phyloP scores from a whole-genome alignment of 2,888 invertebrate species.

The Cryptophagus acutangulus region DNA sequence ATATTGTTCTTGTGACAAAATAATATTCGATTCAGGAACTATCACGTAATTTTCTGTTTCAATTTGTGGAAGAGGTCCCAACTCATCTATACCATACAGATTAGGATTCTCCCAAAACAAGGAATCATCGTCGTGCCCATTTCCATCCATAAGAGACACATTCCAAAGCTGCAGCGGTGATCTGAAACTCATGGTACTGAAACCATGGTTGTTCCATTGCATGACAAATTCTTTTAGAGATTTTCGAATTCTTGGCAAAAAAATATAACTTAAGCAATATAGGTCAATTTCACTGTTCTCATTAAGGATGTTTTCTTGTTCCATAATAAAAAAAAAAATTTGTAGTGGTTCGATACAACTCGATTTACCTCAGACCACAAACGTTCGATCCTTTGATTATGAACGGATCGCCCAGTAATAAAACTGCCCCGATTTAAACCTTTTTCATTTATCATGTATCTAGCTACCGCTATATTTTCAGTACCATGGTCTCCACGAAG shows the following conservation, averaged over 20 bases:
- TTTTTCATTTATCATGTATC: constrained; percentile 14
- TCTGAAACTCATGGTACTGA: constrained; percentile 12
- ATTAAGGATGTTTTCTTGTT: constrained; percentile 12
- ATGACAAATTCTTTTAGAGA: constrained; percentile 14
- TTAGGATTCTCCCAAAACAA: constrained; percentile 11
- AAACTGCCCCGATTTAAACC: constrained; percentile 18
- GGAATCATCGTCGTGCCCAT: constrained; percentile 7
- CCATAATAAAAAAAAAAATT: constrained; percentile 17
- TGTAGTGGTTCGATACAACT: constrained; percentile 13
- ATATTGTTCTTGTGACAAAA: constrained; percentile 9
- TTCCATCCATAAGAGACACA: constrained; percentile 10
- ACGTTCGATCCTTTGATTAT: constrained; percentile 18
- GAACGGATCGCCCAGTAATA: constrained; percentile 17
- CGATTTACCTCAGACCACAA: constrained; percentile 20
- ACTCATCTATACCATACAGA: constrained; percentile 13
- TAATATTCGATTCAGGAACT: constrained; percentile 10
- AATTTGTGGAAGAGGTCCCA: constrained; percentile 10
- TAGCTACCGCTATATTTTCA: constrained; percentile 18
- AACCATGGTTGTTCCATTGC: constrained; percentile 18
- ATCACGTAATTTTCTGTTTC: constrained; percentile 13
- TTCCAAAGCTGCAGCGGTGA: constrained; percentile 18
- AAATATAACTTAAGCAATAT: constrained; percentile 13
- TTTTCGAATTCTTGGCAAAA: constrained; percentile 14
- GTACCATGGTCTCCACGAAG: constrained; percentile 17
- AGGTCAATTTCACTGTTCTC: constrained; percentile 16